Conservation (phyloP, 1,140 invertebrate genomes). For the Bombus ignitus region DNA sequence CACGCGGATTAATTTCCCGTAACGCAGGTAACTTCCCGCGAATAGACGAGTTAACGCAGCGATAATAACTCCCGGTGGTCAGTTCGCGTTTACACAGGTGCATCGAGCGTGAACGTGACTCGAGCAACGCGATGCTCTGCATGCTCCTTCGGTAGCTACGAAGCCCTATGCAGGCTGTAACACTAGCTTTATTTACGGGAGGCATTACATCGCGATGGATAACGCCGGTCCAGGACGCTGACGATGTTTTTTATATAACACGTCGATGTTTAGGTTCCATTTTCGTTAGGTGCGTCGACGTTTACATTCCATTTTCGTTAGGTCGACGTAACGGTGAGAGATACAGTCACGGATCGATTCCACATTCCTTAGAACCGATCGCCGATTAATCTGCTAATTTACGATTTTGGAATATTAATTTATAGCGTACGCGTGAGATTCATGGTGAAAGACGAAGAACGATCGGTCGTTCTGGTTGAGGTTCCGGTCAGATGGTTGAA, state of each 20-base stretch:
- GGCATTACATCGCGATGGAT: constrained; percentile 34
- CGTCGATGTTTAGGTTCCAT: neutral
- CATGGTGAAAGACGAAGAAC: neutral
- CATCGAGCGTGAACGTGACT: constrained; percentile 58
- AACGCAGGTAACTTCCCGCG: constrained; percentile 30
- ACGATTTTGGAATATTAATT: neutral
- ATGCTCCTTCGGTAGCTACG: constrained; percentile 6
- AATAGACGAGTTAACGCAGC: constrained; percentile 60
- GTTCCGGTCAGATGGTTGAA: neutral
- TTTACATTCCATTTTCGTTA: neutral
- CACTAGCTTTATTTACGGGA: constrained; percentile 50
- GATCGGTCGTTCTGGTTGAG: neutral
- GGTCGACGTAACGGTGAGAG: constrained; percentile 1
- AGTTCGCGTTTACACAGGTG: constrained; percentile 63
- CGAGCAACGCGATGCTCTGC: constrained; percentile 25
- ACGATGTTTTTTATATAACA: neutral
- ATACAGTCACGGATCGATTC: neutral
- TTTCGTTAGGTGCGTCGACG: neutral
- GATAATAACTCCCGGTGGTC: constrained; percentile 54
- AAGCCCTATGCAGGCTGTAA: constrained; percentile 31
- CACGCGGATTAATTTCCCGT: constrained; percentile 59
- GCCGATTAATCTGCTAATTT: neutral
- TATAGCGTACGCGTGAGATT: neutral
- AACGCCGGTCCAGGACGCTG: neutral
- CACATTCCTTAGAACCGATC: neutral